Percentiles rank a stretch among this genome's conserved stretches.
Evolutionary conservation across 2,888 invertebrate species (phyloP).

Genomic region (Matsumyia berberina): DNA sequence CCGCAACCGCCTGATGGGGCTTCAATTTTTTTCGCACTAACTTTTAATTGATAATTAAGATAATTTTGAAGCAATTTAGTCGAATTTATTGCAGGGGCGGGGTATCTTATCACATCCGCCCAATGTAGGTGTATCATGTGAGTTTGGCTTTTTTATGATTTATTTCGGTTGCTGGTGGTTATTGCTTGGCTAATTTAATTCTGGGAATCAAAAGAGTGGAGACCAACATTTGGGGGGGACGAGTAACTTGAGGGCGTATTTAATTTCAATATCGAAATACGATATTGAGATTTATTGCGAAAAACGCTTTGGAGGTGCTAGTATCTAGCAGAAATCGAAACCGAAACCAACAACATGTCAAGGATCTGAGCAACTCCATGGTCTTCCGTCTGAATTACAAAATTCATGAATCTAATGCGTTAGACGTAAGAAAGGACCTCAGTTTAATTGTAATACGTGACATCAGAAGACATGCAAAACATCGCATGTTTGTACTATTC

Average conservation of each 20-base stretch:
- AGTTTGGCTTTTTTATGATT: constrained; percentile 4
- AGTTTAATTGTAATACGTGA: neutral
- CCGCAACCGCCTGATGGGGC: neutral
- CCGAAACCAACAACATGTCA: too few species aligned
- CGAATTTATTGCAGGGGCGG: constrained; percentile 30
- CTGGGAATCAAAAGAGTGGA: constrained; percentile 4
- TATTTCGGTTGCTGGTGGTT: constrained; percentile 17
- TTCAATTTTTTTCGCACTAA: neutral
- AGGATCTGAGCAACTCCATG: neutral
- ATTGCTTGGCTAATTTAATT: constrained; percentile 14
- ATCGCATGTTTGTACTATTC: constrained; percentile 21
- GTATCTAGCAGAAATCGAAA: too few species aligned
- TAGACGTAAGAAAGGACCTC: constrained; percentile 29
- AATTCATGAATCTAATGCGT: neutral
- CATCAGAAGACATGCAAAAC: constrained; percentile 10
- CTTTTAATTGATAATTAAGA: constrained; percentile 30
- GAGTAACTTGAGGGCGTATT: neutral
- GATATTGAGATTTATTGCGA: too few species aligned
- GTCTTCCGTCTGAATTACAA: neutral
- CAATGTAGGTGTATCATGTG: constrained; percentile 26
- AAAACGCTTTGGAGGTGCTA: too few species aligned
- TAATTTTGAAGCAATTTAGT: constrained; percentile 4
- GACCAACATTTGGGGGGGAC: neutral
- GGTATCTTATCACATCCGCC: constrained; percentile 43
- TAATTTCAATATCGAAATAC: neutral